Evolutionary conservation across 2,113 vertebrate species (phyloP).

Genomic region (Cercocebus atys): DNA sequence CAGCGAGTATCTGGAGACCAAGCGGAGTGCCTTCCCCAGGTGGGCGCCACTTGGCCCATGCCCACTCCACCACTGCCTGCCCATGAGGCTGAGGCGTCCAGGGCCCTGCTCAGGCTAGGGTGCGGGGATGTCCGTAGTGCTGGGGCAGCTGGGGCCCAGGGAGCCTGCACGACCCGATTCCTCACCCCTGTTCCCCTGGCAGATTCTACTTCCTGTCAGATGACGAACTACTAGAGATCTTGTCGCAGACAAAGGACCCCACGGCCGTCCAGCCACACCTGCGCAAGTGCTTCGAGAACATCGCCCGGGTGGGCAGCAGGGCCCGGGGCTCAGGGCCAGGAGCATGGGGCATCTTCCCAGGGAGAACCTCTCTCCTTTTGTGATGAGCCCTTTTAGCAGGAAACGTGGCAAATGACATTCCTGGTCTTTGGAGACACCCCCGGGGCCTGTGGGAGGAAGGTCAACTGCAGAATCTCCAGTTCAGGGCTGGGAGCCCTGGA

Average conservation of each 20-base stretch:
- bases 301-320: slow-evolving; percentile 88
- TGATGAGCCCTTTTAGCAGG: background rate
- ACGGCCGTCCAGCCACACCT: slow-evolving; percentile 94
- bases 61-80: background rate
- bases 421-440: background rate
- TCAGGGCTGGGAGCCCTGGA: background rate
- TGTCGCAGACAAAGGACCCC: slow-evolving; percentile 95
- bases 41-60: slow-evolving; percentile 56
- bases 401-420: background rate
- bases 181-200: slow-evolving; percentile 48
- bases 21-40: slow-evolving; percentile 91
- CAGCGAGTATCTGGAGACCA: slow-evolving; percentile 93
- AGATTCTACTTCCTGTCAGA: slow-evolving; percentile 98
- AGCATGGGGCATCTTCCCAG: background rate
- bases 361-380: background rate
- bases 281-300: slow-evolving; percentile 95
- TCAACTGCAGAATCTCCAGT: background rate
- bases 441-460: background rate
- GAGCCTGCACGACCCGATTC: background rate
- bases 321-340: background rate
- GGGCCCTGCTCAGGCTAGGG: background rate
- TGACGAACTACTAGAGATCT: slow-evolving; percentile 93
- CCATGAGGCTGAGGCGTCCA: rapidly evolving
- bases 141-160: background rate
- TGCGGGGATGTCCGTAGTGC: background rate